Conservation (phyloP, 2,888 invertebrate genomes). For the Troides oblongomaculatus region DNA sequence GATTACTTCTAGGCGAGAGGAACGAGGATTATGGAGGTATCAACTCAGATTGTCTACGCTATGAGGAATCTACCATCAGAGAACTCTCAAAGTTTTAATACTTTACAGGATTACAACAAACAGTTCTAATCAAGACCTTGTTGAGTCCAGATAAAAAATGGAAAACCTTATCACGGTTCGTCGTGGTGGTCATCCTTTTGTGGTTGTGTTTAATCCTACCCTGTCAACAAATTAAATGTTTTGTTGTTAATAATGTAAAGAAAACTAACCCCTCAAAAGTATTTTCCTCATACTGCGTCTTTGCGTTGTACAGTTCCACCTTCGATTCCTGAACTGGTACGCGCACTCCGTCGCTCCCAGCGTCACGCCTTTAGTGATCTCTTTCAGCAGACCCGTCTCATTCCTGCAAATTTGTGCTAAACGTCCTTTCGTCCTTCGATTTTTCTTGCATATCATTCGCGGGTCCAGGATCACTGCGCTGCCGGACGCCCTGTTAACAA, state of each 20-base stretch:
- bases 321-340: slow-evolving; percentile 89
- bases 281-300: slow-evolving; percentile 91
- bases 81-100: no score
- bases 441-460: slow-evolving; percentile 92
- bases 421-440: slow-evolving; percentile 87
- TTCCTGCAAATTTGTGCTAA: slow-evolving; percentile 91
- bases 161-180: no score
- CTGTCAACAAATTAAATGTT: neutral
- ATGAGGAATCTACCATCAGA: no score
- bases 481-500: slow-evolving; percentile 84
- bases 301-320: slow-evolving; percentile 94
- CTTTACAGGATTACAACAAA: no score
- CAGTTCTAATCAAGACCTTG: no score
- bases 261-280: slow-evolving; percentile 88
- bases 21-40: no score
- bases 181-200: no score
- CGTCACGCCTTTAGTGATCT: slow-evolving; percentile 91
- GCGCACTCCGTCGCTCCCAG: slow-evolving; percentile 92
- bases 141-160: no score
- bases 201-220: neutral
- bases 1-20: no score
- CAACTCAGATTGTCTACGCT: no score
- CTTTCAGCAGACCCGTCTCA: slow-evolving; percentile 87
- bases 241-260: neutral
- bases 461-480: slow-evolving; percentile 95